These are phyloP conservation scores for Drosophila ficusphila DNA, from an alignment of 1,140 invertebrate genomes.

Conservation along the genomic window DNA sequence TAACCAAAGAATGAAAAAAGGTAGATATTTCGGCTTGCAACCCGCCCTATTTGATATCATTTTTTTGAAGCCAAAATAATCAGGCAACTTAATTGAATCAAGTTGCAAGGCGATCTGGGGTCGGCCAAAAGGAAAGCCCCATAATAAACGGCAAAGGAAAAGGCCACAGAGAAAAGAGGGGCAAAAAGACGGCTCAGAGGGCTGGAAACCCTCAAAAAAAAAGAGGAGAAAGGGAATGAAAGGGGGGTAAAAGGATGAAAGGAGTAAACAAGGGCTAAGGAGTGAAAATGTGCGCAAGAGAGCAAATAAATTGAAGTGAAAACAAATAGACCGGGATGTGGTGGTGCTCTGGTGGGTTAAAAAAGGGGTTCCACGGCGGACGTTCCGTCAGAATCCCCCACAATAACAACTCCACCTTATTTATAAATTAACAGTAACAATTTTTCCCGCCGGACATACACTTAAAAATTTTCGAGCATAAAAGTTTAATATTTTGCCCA, in stretches of 20 bases:
- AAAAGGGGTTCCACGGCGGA: not conserved
- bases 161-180: constrained; percentile 35
- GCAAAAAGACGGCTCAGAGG: constrained; percentile 13
- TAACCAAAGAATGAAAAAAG: constrained; percentile 26
- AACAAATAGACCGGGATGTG: constrained; percentile 62
- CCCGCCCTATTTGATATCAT: constrained; percentile 24
- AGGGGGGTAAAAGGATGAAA: constrained; percentile 11
- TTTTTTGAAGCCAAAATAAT: constrained; percentile 66
- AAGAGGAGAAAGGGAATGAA: constrained; percentile 15
- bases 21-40: not conserved
- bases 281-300: constrained; percentile 69
- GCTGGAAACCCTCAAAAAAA: constrained; percentile 10
- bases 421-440: constrained; percentile 80
- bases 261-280: constrained; percentile 45
- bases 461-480: constrained; percentile 70
- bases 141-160: constrained; percentile 67
- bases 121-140: constrained; percentile 18
- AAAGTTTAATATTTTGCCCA: constrained; percentile 66
- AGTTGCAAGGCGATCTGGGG: constrained; percentile 45
- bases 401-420: constrained; percentile 70
- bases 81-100: constrained; percentile 78
- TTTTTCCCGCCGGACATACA: constrained; percentile 76
- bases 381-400: constrained; percentile 40
- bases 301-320: constrained; percentile 78
- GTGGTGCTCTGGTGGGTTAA: not conserved